Evolutionary conservation across 1,140 invertebrate genomes (phyloP), one percentile per base, ranked within the genome.

Genomic region (Chelonus insularis): DNA sequence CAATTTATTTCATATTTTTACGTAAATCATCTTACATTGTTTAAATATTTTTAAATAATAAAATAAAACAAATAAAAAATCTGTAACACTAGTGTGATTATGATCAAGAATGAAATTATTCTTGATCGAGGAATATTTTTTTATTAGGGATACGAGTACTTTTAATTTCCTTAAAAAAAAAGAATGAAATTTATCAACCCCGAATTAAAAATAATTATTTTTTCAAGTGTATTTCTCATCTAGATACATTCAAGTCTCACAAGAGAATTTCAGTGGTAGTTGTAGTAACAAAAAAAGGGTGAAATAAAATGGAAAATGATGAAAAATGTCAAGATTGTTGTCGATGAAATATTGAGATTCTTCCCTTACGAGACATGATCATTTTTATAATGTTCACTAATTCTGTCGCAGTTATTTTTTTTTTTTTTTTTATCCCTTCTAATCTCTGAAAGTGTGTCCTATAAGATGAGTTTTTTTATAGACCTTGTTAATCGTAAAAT

Each of bases 201-300:
- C 78, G 80, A 81, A 82, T 82, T 79, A 80, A 81, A 80, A 80
- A 82, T 80, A 80, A 82, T 81, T 81, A 81, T 82, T 79, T 80
- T 81, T 78, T 73, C 75, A 79, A 78, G 25, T 7, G 25, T 29
- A 29, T 29, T 29, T 29, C 7, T 29, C 25, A 29, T 29, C 72
- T 71, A 65, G 72, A 74, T 74, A 69, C 74, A 78, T 57, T 77
- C 77, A 7, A 29, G 25, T 29, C 25, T 29, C 7, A 29, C 7
- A 29, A 29, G 25, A 29, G 25, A 41, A 41, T 41, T 11, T n/a
- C 4, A 29, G 25, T 29, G 7, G 25, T 29, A 29, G 25, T n/a
- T 29, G 25, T 29, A 29, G 25, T 29, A 76, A 78, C 77, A 77
- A 72, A 51, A 56, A 67, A 32, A 67, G 60, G 61, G 47, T 32